Base-by-base conservation (phyloP, 2,113 vertebrate genomes). In the Xiphophorus maculatus region DNA sequence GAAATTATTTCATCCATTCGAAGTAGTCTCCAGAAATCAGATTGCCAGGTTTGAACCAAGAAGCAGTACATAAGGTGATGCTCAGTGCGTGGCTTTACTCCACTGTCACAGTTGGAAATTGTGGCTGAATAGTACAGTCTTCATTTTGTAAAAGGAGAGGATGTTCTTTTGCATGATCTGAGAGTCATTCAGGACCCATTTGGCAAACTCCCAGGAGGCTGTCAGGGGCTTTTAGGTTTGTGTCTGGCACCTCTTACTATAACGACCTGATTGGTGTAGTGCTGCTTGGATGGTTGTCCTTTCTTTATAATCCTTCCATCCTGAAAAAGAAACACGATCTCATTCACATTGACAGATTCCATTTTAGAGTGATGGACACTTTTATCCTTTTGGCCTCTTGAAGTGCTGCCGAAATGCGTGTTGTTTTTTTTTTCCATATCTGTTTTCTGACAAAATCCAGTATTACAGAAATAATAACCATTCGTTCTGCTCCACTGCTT, bases 161-260 rank as follows among this genome's bases (percentile, higher is more conserved):
- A 69, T 35, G 32, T 69, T 69, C 68, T 29, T 30, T 69, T 51
- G 10, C 44, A 22, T n/a, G 27, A 30, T 51, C 42, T 54, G 15
- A 69, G 66, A 69, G 67, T 69, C 68, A 58, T 32, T 69, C 48
- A 69, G 48, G 48, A n/a, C 19, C 19, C 67, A 22, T 63, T 69
- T 69, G 67, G 67, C 29, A 69, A 54, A 54, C 29, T 54, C 44
- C 67, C 67, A 69, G 67, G 19, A 29, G 29, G 44, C 29, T 69
- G 48, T 69, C 22, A 25, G 25, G 22, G 68, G 19, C 44, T 69
- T 69, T 69, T n/a, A 69, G 48, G n/a, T 27, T 42, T 42, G 37
- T 66, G n/a, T 42, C n/a, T 67, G 35, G 37, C 37, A 67, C 11
- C 65, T 40, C 35, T 66, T 66, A 42, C 35, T n/a, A 66, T 27